Conservation (phyloP, 2,797 vertebrate species). For the Myiotriccus ornatus region DNA sequence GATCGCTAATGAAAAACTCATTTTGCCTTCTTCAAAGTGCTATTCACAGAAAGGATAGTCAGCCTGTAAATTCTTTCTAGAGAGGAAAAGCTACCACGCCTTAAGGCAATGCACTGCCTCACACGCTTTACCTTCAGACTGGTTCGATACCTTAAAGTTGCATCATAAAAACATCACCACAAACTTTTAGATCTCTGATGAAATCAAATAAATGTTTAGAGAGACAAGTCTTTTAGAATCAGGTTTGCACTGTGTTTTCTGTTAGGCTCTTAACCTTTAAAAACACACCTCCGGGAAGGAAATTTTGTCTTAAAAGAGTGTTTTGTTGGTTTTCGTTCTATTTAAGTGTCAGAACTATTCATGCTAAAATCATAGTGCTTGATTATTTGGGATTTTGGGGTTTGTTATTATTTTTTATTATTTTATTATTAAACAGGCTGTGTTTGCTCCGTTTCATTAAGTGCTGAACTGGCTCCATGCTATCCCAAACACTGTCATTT, state of each 20-base stretch:
- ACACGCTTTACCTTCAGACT: not conserved
- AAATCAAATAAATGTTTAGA: not conserved
- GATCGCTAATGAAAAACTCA: not conserved
- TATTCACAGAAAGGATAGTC: not conserved
- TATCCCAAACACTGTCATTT: fast-evolving
- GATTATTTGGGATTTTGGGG: not conserved
- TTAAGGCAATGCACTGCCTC: not conserved
- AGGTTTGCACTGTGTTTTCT: not conserved
- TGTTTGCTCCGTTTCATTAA: not conserved
- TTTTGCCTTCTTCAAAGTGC: not conserved
- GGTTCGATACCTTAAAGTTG: not conserved
- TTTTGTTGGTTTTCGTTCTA: not conserved
- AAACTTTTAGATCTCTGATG: not conserved
- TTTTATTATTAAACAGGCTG: not conserved
- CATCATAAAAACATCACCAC: not conserved
- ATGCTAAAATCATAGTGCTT: not conserved
- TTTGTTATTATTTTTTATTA: too few relatives aligned
- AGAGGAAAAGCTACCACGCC: not conserved
- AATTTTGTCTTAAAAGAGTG: not conserved
- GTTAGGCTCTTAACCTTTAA: not conserved
- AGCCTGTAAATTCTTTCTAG: not conserved
- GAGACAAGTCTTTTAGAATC: not conserved
- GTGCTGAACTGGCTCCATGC: not conserved
- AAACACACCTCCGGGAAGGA: not conserved
- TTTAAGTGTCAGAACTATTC: not conserved